A percentile compares a stretch with the other conserved stretches of the same genome.
Conservation (phyloP, 2,888 invertebrate genomes). For the Merodon equestris region DNA sequence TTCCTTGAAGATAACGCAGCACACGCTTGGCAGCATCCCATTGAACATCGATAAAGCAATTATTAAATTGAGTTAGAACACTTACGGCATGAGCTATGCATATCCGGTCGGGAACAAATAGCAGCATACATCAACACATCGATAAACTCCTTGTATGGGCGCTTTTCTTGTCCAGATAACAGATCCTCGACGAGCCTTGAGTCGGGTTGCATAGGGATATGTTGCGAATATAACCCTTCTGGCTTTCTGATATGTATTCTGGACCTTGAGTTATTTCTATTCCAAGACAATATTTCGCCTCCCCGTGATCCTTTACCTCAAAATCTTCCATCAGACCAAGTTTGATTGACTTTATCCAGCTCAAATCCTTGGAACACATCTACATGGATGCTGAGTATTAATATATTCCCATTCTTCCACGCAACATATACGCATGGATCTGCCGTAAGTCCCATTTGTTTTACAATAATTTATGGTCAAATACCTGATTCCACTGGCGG, state of each 20-base stretch:
- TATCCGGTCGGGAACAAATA: too few species aligned
- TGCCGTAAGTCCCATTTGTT: constrained; percentile 9
- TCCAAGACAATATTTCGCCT: too few species aligned
- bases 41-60: constrained; percentile 16
- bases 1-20: constrained; percentile 19
- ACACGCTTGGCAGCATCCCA: constrained; percentile 25
- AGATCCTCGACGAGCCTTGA: constrained; percentile 2
- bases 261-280: too few species aligned
- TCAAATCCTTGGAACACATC: constrained; percentile 10
- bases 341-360: constrained; percentile 9
- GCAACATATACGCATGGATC: constrained; percentile 5
- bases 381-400: constrained; percentile 5
- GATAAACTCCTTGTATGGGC: constrained; percentile 13
- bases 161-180: constrained; percentile 5
- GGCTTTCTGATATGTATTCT: not conserved
- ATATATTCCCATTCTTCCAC: not conserved
- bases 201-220: constrained; percentile 9
- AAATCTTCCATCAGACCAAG: constrained; percentile 7
- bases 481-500: constrained; percentile 6
- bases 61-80: constrained; percentile 4
- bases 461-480: not conserved
- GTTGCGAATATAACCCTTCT: constrained; percentile 18
- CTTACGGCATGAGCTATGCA: not conserved
- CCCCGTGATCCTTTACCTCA: not conserved
- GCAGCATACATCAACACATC: too few species aligned